A percentile compares a stretch with the other conserved stretches of the same genome.
Conservation (phyloP, 2,888 invertebrate species). For the Helicoverpa assulta region DNA sequence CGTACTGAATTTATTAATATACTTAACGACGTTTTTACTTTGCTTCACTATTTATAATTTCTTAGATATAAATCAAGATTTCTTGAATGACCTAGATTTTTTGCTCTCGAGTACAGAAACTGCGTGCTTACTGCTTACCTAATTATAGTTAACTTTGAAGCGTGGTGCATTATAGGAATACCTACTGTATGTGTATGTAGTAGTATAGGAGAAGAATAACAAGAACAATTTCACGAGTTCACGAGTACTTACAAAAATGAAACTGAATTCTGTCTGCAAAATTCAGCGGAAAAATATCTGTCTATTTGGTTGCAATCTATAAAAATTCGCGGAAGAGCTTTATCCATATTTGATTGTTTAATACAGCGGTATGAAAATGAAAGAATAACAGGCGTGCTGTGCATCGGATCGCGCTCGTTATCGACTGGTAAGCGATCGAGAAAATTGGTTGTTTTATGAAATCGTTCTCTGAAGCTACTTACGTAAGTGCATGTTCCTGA, state of each 20-base stretch:
- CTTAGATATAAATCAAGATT: no score
- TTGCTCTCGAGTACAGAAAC: not conserved
- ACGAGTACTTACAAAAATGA: slow-evolving; percentile 12
- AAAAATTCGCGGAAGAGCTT: slow-evolving; percentile 32
- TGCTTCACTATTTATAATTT: no score
- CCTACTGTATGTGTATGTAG: not conserved
- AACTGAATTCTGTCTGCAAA: slow-evolving; percentile 16
- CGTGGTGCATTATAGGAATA: not conserved
- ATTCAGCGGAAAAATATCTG: slow-evolving; percentile 1
- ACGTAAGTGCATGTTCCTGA: slow-evolving; percentile 19
- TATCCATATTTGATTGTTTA: slow-evolving; percentile 38
- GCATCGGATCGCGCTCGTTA: slow-evolving; percentile 16
- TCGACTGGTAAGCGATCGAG: slow-evolving; percentile 35
- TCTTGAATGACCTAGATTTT: no score
- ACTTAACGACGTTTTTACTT: no score
- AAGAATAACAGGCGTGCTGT: slow-evolving; percentile 39
- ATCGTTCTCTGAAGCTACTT: slow-evolving; percentile 3
- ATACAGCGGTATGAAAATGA: slow-evolving; percentile 36
- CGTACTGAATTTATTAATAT: no score
- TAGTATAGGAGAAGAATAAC: not conserved
- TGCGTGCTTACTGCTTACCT: not conserved
- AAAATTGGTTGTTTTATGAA: slow-evolving; percentile 32
- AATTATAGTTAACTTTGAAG: not conserved
- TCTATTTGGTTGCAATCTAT: slow-evolving; percentile 19
- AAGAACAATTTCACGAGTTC: not conserved